Percentiles rank a stretch among this genome's conserved stretches.
Conservation (phyloP, 2,113 vertebrate genomes). For the Oryzias curvinotus region DNA sequence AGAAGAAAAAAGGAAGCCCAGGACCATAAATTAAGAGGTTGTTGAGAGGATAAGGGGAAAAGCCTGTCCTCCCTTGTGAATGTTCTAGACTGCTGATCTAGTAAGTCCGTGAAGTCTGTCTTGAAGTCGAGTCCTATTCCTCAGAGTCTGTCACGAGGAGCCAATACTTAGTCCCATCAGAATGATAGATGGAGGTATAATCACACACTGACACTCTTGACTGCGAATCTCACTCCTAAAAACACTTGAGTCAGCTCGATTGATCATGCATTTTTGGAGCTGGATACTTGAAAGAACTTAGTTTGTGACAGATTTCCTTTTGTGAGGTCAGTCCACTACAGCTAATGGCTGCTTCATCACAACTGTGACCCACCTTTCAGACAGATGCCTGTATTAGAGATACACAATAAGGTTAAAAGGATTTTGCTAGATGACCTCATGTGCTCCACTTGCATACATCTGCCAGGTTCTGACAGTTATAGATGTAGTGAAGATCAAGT, state of each 20-base stretch:
- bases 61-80: conserved; percentile 52
- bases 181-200: conserved; percentile 80
- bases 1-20: conserved; percentile 23
- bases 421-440: conserved; percentile 57
- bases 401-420: conserved; percentile 69
- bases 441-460: conserved; percentile 34
- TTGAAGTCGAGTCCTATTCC: conserved; percentile 69
- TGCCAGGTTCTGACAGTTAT: conserved; percentile 43
- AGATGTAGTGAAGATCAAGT: conserved; percentile 26
- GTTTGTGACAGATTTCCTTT: conserved; percentile 77
- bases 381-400: conserved; percentile 58
- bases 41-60: conserved; percentile 51
- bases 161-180: conserved; percentile 75
- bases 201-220: conserved; percentile 73
- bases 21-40: conserved; percentile 50
- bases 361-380: conserved; percentile 39
- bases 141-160: conserved; percentile 75
- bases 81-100: conserved; percentile 63
- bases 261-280: conserved; percentile 69
- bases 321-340: conserved; percentile 64
- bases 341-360: conserved; percentile 63
- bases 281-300: conserved; percentile 69
- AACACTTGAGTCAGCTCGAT: conserved; percentile 76
- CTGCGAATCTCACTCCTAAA: conserved; percentile 62
- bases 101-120: conserved; percentile 70